These are phyloP conservation scores for Diplodus puntazzo DNA, from an alignment of 2,797 vertebrate genomes.

Conservation along the genomic window DNA sequence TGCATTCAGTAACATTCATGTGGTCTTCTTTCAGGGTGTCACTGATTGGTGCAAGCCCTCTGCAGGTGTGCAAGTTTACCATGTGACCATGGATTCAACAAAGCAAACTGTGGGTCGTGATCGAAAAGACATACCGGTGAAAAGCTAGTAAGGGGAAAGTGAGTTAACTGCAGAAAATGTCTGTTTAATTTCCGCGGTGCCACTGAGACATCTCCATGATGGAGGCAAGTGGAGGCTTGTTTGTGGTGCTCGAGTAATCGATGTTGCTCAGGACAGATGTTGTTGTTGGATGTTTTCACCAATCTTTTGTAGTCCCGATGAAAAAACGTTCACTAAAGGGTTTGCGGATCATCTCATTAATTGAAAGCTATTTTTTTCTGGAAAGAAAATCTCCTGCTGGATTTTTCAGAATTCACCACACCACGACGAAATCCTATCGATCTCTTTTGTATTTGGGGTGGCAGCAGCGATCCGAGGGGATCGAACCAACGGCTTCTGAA, in stretches of 20 bases:
- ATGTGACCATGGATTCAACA: neutral
- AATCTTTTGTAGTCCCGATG: neutral
- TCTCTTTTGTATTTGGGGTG: conserved; percentile 5
- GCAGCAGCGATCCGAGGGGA: neutral
- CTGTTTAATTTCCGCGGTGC: neutral
- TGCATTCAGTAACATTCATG: neutral
- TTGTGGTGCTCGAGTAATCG: neutral
- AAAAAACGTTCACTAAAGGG: conserved; percentile 1
- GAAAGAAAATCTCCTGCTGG: neutral
- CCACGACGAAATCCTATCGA: conserved; percentile 7
- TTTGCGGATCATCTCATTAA: neutral
- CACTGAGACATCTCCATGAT: neutral
- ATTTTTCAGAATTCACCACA: neutral
- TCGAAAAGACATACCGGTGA: neutral
- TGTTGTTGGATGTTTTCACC: neutral
- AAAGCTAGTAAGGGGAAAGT: neutral
- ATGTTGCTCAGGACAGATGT: neutral
- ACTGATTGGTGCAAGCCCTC: neutral
- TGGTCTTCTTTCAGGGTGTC: neutral
- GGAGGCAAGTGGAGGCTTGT: neutral
- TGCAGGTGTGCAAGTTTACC: neutral
- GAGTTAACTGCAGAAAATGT: neutral
- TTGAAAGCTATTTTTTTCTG: neutral
- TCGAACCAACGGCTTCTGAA: neutral
- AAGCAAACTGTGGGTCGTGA: neutral